Evolutionary conservation across 2,113 vertebrate species (phyloP).

Genomic region (Cyanoliseus patagonus): DNA sequence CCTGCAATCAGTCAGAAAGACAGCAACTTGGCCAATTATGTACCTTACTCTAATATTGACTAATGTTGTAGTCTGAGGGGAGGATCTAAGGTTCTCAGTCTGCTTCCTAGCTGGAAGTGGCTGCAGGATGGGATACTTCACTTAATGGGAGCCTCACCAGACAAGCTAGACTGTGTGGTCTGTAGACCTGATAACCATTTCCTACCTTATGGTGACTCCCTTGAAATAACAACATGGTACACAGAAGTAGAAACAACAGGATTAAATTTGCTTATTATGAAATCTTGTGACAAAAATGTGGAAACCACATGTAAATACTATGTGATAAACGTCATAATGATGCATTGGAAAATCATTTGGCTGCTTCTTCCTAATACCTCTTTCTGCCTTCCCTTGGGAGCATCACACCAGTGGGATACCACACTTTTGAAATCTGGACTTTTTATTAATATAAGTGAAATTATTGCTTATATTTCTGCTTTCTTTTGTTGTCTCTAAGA

Average conservation of each 20-base stretch:
- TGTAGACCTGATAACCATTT: not conserved
- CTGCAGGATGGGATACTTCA: not conserved
- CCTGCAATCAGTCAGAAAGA: not conserved
- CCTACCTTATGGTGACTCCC: not conserved
- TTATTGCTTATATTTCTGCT: not conserved
- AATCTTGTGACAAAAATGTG: not conserved
- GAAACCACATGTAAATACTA: not conserved
- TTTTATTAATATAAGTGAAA: not conserved
- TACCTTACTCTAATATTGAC: not conserved
- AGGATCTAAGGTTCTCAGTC: not conserved
- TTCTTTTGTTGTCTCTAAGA: not conserved
- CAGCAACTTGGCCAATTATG: not conserved
- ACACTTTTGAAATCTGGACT: not conserved
- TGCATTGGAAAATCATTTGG: not conserved
- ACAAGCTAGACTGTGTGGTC: not conserved
- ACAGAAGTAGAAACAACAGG: not conserved
- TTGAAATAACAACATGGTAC: not conserved
- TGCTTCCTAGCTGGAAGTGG: not conserved
- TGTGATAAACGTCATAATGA: not conserved
- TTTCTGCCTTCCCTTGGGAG: not conserved
- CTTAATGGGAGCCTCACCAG: not conserved
- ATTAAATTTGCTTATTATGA: not conserved
- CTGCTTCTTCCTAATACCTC: not conserved
- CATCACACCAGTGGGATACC: not conserved
- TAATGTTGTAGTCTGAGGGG: not conserved